These are phyloP conservation scores for Drosophila grimshawi DNA, from an alignment of 1,140 invertebrate genomes.

Conservation along the genomic window DNA sequence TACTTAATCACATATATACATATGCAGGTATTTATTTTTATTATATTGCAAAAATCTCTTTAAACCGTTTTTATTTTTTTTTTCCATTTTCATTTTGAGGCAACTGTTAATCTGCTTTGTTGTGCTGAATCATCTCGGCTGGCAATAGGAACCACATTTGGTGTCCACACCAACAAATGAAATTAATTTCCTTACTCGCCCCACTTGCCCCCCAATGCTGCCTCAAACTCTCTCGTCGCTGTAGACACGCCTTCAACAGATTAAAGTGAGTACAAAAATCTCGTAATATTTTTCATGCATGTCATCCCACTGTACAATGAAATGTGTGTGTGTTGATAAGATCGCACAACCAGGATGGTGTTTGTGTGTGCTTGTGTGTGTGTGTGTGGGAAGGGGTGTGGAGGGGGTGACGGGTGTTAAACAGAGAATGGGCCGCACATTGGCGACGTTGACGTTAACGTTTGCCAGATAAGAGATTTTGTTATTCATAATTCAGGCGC, in stretches of 20 bases:
- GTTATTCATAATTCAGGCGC: slow-evolving; percentile 61
- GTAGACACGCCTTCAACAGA: not conserved
- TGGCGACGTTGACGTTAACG: slow-evolving; percentile 46
- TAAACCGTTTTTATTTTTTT: not conserved
- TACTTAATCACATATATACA: too few species aligned
- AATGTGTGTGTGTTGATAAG: slow-evolving; percentile 40
- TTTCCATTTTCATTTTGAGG: not conserved
- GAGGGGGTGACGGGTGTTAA: slow-evolving; percentile 9
- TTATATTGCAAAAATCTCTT: not conserved
- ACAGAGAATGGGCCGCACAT: not conserved
- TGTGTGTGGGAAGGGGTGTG: too few species aligned
- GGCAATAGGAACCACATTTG: not conserved
- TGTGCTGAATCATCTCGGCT: slow-evolving; percentile 11
- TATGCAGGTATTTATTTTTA: too few species aligned
- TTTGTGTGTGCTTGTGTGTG: too few species aligned
- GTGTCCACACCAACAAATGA: slow-evolving; percentile 17
- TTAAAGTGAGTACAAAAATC: slow-evolving; percentile 11
- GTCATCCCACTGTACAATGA: slow-evolving; percentile 13
- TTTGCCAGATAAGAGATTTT: slow-evolving; percentile 65
- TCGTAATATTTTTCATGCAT: slow-evolving; percentile 34
- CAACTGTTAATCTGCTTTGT: slow-evolving; percentile 1
- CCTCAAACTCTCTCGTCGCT: not conserved
- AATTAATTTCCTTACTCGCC: slow-evolving; percentile 27
- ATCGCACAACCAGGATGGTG: slow-evolving; percentile 20
- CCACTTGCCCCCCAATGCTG: too few species aligned